These are phyloP conservation scores for Pygoscelis adeliae DNA, from an alignment of 2,113 vertebrate species.

Conservation along the genomic window DNA sequence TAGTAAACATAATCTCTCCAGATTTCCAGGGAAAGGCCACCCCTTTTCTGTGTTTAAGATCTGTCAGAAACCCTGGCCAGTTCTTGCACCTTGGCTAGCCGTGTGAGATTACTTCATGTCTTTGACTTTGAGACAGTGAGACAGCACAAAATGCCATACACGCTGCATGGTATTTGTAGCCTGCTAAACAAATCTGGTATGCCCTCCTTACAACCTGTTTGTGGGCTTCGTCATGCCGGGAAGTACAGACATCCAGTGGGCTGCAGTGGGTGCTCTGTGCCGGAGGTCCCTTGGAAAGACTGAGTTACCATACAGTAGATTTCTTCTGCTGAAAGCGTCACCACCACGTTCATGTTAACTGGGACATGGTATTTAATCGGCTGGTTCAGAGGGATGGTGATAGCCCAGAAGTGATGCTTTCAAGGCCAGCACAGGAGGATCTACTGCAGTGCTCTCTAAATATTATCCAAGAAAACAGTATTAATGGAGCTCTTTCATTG, in stretches of 20 bases:
- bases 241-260: not conserved
- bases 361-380: not conserved
- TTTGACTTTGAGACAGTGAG: not conserved
- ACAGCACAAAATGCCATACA: not conserved
- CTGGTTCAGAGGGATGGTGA: not conserved
- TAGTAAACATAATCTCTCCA: not conserved
- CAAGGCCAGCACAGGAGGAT: not conserved
- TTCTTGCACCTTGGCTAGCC: not conserved
- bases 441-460: not conserved
- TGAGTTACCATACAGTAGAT: not conserved
- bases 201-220: not conserved
- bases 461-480: not conserved
- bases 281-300: not conserved
- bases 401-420: not conserved
- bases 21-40: not conserved
- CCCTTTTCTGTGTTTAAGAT: not conserved
- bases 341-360: not conserved
- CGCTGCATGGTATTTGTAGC: not conserved
- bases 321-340: not conserved
- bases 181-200: not conserved
- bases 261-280: not conserved
- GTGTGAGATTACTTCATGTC: not conserved
- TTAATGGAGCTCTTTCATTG: not conserved
- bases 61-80: not conserved
- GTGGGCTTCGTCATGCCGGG: not conserved